Conservation (phyloP, 1,140 invertebrate species). For the Apis dorsata region DNA sequence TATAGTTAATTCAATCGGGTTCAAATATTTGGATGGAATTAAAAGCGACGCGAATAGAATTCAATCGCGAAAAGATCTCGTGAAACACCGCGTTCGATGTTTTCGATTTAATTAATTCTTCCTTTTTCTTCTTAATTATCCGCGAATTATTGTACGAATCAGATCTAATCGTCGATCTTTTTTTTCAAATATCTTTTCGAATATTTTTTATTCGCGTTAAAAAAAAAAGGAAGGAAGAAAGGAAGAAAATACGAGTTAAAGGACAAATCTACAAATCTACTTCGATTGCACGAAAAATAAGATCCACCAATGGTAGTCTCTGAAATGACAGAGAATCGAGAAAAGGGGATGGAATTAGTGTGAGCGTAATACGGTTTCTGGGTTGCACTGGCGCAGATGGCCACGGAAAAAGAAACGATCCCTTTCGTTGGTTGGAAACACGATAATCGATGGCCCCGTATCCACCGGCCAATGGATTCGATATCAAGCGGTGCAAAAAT, state of each 20-base stretch:
- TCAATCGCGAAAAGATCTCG: background rate
- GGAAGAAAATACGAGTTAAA: too few relatives aligned
- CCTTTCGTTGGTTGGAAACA: conserved; percentile 25
- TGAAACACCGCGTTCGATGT: background rate
- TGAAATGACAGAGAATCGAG: background rate
- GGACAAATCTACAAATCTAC: too few relatives aligned
- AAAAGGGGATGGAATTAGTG: conserved; percentile 5
- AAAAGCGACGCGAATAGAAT: background rate
- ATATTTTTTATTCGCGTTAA: too few relatives aligned
- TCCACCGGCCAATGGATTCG: conserved; percentile 40
- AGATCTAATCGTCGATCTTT: too few relatives aligned
- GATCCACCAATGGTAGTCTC: background rate
- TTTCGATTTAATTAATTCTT: too few relatives aligned
- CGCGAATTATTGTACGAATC: too few relatives aligned
- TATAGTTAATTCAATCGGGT: conserved; percentile 12
- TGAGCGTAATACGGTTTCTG: conserved; percentile 7
- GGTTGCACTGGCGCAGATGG: conserved; percentile 30
- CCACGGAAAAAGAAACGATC: conserved; percentile 26
- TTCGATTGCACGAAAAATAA: too few relatives aligned
- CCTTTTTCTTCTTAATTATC: too few relatives aligned
- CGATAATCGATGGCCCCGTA: conserved; percentile 52
- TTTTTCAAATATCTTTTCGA: too few relatives aligned
- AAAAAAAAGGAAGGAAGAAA: too few relatives aligned
- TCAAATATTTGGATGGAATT: background rate
- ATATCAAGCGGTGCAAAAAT: conserved; percentile 53